These are phyloP conservation scores for Elmis aenea DNA, from an alignment of 2,888 invertebrate species.

Conservation along the genomic window DNA sequence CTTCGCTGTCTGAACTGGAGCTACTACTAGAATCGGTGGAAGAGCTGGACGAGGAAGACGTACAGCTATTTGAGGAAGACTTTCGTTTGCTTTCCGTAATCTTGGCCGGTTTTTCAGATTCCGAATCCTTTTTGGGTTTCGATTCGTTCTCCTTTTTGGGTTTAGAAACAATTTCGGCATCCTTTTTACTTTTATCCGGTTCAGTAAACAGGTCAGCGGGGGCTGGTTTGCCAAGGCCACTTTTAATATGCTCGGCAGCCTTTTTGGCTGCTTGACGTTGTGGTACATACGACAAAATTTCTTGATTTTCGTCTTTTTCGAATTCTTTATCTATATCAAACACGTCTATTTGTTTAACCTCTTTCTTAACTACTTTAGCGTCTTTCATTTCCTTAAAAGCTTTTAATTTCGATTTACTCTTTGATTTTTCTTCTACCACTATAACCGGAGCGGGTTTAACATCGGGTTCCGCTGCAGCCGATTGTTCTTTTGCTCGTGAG, in stretches of 20 bases:
- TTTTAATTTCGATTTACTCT: conserved; percentile 47
- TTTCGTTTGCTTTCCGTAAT: conserved; percentile 46
- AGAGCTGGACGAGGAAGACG: conserved; percentile 49
- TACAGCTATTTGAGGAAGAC: conserved; percentile 55
- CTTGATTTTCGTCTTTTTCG: conserved; percentile 54
- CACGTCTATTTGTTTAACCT: conserved; percentile 35
- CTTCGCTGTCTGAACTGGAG: conserved; percentile 57
- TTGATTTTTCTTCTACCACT: conserved; percentile 27
- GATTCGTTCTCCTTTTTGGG: conserved; percentile 26
- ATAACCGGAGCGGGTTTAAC: conserved; percentile 24
- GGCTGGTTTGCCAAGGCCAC: conserved; percentile 60
- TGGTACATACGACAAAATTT: conserved; percentile 76
- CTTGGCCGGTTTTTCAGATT: conserved; percentile 34
- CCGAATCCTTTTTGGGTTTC: conserved; percentile 25
- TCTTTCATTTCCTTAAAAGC: conserved; percentile 26
- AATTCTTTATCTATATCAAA: conserved; percentile 60
- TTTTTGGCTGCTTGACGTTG: conserved; percentile 89
- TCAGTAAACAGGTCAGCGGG: conserved; percentile 32
- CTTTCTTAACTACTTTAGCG: conserved; percentile 28
- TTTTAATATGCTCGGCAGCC: conserved; percentile 85
- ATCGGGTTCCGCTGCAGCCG: conserved; percentile 11
- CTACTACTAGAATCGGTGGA: conserved; percentile 50
- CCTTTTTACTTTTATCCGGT: conserved; percentile 34
- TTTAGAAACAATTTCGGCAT: conserved; percentile 17
- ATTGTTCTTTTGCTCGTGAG: conserved; percentile 41